phyloP scores from a whole-genome alignment of 2,888 invertebrate genomes.

The Helleia helle region DNA sequence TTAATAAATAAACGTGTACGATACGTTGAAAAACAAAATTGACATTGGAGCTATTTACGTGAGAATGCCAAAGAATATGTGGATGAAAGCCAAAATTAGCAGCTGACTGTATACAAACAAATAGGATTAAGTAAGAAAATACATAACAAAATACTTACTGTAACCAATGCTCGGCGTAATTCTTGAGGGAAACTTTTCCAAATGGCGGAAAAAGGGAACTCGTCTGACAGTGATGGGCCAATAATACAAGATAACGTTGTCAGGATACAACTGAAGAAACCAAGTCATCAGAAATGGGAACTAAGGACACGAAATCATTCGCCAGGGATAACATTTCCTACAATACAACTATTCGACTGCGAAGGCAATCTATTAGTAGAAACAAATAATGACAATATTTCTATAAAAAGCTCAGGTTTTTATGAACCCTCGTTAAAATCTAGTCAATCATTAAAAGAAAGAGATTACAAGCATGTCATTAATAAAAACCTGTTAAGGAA shows the following conservation, averaged over 20 bases:
- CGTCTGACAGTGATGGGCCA: conserved; percentile 60
- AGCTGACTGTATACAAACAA: conserved; percentile 71
- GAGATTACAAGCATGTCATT: conserved; percentile 52
- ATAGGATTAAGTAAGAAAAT: conserved; percentile 37
- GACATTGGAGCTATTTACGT: conserved; percentile 68
- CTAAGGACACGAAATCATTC: conserved; percentile 77
- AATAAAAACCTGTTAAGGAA: conserved; percentile 46
- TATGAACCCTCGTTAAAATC: conserved; percentile 37
- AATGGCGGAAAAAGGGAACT: conserved; percentile 48
- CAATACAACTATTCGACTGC: conserved; percentile 77
- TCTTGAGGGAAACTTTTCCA: conserved; percentile 27
- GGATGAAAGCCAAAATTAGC: conserved; percentile 57
- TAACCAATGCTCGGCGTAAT: conserved; percentile 24
- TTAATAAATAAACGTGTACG: conserved; percentile 24
- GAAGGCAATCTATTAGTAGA: conserved; percentile 76
- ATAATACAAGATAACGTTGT: conserved; percentile 72
- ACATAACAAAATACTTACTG: conserved; percentile 27
- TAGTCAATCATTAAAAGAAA: conserved; percentile 51
- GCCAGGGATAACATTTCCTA: conserved; percentile 73
- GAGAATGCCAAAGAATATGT: conserved; percentile 51
- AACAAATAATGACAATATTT: conserved; percentile 72
- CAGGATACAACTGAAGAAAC: conserved; percentile 75
- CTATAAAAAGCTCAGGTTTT: conserved; percentile 58
- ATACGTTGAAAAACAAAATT: conserved; percentile 61
- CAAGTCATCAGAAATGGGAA: conserved; percentile 77